Conservation (phyloP, 2,888 invertebrate genomes). For the Tribolium freemani region DNA sequence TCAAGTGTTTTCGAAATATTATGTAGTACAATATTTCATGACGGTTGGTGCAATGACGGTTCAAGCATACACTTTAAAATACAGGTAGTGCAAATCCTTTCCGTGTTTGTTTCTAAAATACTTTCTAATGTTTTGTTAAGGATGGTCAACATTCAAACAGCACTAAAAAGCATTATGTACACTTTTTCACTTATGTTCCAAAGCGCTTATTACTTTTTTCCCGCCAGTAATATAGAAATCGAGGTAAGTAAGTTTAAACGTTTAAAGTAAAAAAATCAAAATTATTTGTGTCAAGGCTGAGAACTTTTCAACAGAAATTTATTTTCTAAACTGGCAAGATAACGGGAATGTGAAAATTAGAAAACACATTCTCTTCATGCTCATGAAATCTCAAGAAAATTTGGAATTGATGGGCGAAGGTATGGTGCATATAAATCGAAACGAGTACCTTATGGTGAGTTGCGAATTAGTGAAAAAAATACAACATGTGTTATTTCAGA, state of each 20-base stretch:
- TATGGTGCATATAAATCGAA: slow-evolving; percentile 22
- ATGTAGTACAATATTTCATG: slow-evolving; percentile 15
- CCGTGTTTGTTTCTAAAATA: background rate
- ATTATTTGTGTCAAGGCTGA: background rate
- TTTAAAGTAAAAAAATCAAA: background rate
- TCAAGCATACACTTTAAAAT: slow-evolving; percentile 6
- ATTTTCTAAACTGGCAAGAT: slow-evolving; percentile 4
- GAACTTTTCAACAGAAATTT: slow-evolving; percentile 4
- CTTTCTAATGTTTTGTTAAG: background rate
- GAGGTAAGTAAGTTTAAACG: background rate
- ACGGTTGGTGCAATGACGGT: background rate
- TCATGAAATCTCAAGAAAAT: slow-evolving; percentile 14
- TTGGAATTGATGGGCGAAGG: slow-evolving; percentile 7
- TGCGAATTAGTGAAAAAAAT: background rate
- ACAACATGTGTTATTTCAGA: background rate
- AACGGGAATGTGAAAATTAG: background rate
- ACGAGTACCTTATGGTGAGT: slow-evolving; percentile 9
- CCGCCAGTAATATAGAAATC: background rate
- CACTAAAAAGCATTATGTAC: background rate
- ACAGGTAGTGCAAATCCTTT: background rate
- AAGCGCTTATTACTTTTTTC: background rate
- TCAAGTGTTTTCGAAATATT: slow-evolving; percentile 23
- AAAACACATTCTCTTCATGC: slow-evolving; percentile 24
- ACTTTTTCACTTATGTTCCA: background rate
- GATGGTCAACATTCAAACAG: background rate